Conservation (phyloP, 2,888 invertebrate species). For the Tortricodes alternella region DNA sequence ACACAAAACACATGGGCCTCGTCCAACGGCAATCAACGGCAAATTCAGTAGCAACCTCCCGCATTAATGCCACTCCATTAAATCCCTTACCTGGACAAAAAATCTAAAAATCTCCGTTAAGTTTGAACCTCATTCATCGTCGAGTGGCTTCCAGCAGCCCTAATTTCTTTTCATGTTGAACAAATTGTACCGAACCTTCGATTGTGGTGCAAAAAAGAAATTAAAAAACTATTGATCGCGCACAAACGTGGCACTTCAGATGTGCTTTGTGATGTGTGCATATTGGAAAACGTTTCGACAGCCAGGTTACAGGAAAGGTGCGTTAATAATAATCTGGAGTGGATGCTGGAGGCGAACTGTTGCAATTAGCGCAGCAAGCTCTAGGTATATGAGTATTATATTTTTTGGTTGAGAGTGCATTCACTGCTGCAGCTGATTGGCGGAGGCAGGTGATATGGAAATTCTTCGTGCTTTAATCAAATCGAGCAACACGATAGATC, state of each 20-base stretch:
- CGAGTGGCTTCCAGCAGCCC: slow-evolving; percentile 71
- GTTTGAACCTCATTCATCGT: slow-evolving; percentile 68
- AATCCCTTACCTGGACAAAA: slow-evolving; percentile 68
- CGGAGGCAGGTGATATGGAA: no score
- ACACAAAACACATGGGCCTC: slow-evolving; percentile 3
- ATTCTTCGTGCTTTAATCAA: no score
- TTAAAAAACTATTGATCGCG: slow-evolving; percentile 76
- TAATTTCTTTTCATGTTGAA: slow-evolving; percentile 75
- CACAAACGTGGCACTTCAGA: slow-evolving; percentile 76
- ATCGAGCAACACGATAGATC: no score
- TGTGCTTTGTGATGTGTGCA: slow-evolving; percentile 74
- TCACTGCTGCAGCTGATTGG: not conserved
- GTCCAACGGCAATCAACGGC: slow-evolving; percentile 33
- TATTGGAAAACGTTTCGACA: slow-evolving; percentile 76
- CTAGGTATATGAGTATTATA: no score
- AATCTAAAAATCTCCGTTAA: slow-evolving; percentile 71
- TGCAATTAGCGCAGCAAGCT: slow-evolving; percentile 7
- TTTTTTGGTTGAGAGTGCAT: not conserved
- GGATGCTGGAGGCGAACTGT: slow-evolving; percentile 13
- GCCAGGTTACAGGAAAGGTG: slow-evolving; percentile 50
- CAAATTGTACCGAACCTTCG: slow-evolving; percentile 63
- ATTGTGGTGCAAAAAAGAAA: slow-evolving; percentile 68
- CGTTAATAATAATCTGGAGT: slow-evolving; percentile 24
- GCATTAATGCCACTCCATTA: slow-evolving; percentile 71
- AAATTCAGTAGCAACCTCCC: slow-evolving; percentile 48